A percentile compares a stretch with the other conserved stretches of the same genome.
These are phyloP conservation scores for Muscicapa adusta DNA, from an alignment of 2,113 vertebrate genomes.

Conservation along the genomic window DNA sequence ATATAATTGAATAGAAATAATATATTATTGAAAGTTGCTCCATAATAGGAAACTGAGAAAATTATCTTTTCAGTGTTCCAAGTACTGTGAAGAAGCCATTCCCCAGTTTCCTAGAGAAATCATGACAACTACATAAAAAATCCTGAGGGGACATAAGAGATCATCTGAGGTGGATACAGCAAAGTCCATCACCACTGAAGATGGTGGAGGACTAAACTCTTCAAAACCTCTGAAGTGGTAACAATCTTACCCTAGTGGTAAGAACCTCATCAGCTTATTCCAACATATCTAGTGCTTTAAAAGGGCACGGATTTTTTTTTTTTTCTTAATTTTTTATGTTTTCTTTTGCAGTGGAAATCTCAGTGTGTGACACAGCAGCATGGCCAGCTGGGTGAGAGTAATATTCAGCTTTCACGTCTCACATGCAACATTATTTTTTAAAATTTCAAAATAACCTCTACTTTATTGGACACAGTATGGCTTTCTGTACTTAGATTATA, in stretches of 20 bases:
- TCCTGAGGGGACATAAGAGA: neutral
- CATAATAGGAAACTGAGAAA: neutral
- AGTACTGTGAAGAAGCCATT: neutral
- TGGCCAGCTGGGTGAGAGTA: neutral
- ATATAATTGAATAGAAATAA: slow-evolving; percentile 12
- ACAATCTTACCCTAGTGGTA: neutral
- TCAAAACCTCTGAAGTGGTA: neutral
- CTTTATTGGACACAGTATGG: neutral
- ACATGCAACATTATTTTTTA: neutral
- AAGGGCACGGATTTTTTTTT: neutral
- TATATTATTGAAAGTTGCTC: neutral
- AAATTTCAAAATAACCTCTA: neutral
- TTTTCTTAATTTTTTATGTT: neutral
- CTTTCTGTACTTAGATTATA: neutral
- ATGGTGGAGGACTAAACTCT: neutral
- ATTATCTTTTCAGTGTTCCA: neutral
- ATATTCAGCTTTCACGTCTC: neutral
- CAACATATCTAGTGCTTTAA: neutral
- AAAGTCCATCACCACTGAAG: neutral
- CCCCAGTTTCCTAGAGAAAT: neutral
- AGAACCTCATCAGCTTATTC: neutral
- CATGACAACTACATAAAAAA: neutral
- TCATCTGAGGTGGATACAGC: neutral
- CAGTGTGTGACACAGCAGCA: neutral
- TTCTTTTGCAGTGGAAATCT: neutral